Base-by-base conservation (phyloP, 92 coral and sea anemone species). In the Siderastrea radians region DNA sequence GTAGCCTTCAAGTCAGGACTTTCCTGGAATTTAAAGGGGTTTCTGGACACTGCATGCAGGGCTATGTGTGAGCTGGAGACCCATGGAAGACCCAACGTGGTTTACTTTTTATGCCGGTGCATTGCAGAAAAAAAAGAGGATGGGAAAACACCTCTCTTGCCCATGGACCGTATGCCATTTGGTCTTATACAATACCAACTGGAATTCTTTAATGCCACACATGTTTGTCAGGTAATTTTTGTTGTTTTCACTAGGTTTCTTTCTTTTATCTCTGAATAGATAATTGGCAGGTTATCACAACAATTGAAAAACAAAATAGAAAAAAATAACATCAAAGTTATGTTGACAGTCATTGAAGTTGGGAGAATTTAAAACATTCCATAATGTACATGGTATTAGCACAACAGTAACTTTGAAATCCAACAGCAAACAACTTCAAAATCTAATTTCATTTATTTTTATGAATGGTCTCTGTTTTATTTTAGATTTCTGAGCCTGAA, bases 111-210 rank as follows among this genome's bases (percentile, higher is more conserved):
- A 59, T 68, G 82, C 49, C 45, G 66, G 38, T 84, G 89, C 81
- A 89, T 89, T 62, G 89, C 77, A 9, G 90, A 86, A 12, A 80
- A 90, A 67, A 84, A 78, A 76, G 89, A 85, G 70, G 75, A 85
- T 85, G 77, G 89, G 3, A 85, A 85, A 74, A 75, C 74, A 48
- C 68, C 92, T 1, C 58, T 89, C n/a, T 50, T 89, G 76, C 85
- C 89, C 16, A 17, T 86, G 61, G 82, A 86, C 49, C 74, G 74
- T 44, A 86, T 86, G 90, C 90, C 86, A 38, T 89, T 89, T 89
- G 92, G 92, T 26, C 65, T 84, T 47, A 83, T 89, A 11, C 84
- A 89, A 68, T 89, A 89, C 67, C 92, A 89, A 74, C 70, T 89
- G 82, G 89, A 84, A 58, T 89, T 89, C 76, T 89, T 89, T 71